Percentiles rank a stretch among this genome's conserved stretches.
Conservation (phyloP, 2,113 vertebrate species). For the Sapayoa aenigma region DNA sequence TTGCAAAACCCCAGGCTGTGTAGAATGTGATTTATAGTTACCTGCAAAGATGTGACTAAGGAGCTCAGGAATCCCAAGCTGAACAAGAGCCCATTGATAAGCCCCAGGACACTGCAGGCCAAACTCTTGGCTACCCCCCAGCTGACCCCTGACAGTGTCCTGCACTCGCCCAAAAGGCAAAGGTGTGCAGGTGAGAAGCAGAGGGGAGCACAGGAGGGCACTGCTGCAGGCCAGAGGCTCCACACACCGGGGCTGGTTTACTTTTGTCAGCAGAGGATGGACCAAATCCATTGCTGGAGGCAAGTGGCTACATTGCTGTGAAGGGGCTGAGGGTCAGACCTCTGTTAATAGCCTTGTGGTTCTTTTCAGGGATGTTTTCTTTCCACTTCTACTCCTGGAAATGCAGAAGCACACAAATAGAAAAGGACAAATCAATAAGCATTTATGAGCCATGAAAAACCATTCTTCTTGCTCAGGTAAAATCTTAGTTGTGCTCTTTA, state of each 20-base stretch:
- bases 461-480: not conserved
- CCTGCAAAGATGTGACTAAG: slow-evolving; percentile 53
- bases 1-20: slow-evolving; percentile 36
- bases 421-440: slow-evolving; percentile 38
- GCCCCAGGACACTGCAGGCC: not conserved
- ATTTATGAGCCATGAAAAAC: slow-evolving; percentile 28
- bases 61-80: slow-evolving; percentile 47
- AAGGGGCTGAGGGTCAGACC: not conserved
- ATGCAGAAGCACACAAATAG: slow-evolving; percentile 19
- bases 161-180: not conserved
- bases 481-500: not conserved
- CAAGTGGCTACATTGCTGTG: not conserved
- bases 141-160: slow-evolving; percentile 35
- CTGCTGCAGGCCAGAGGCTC: not conserved
- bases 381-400: slow-evolving; percentile 1
- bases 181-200: not conserved
- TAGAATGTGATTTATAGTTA: slow-evolving; percentile 51
- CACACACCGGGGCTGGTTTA: not conserved
- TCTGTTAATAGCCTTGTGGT: not conserved
- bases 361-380: not conserved
- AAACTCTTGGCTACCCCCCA: slow-evolving; percentile 33
- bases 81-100: slow-evolving; percentile 59
- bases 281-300: not conserved
- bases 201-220: not conserved
- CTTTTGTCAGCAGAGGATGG: not conserved